Percentiles rank a stretch among this genome's conserved stretches.
Evolutionary conservation across 1,140 invertebrate species (phyloP).

Genomic region (Lutraria rhynchaena): DNA sequence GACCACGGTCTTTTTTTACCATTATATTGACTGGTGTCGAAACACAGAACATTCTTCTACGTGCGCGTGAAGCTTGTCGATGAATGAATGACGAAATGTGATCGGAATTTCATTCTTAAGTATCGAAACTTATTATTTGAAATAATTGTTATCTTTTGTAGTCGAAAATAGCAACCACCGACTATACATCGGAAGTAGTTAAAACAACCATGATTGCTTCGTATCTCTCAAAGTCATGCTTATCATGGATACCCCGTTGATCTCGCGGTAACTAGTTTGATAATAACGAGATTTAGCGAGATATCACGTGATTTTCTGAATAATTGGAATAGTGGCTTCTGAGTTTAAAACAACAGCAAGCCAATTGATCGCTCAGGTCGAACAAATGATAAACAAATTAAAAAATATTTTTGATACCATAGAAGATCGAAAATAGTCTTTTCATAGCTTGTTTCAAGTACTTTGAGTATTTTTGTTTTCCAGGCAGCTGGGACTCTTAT

Average conservation of each 20-base stretch:
- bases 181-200: neutral
- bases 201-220: no score
- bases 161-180: slow-evolving; percentile 30
- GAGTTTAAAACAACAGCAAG: neutral
- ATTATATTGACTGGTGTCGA: no score
- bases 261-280: neutral
- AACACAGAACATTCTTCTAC: no score
- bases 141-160: no score
- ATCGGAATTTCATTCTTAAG: slow-evolving; percentile 26
- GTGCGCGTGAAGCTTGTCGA: no score
- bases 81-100: slow-evolving; percentile 19
- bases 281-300: slow-evolving; percentile 14
- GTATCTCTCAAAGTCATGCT: no score
- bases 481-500: no score
- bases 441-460: no score
- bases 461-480: no score
- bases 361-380: no score
- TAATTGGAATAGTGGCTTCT: slow-evolving; percentile 5
- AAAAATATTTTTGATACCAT: slow-evolving; percentile 2
- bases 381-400: slow-evolving; percentile 6
- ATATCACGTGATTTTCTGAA: slow-evolving; percentile 9
- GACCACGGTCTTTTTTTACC: no score
- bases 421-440: neutral
- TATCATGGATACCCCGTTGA: slow-evolving; percentile 6
- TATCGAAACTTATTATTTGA: slow-evolving; percentile 2